Base-by-base conservation (phyloP, 1,140 invertebrate species). In the Drosophila asahinai region DNA sequence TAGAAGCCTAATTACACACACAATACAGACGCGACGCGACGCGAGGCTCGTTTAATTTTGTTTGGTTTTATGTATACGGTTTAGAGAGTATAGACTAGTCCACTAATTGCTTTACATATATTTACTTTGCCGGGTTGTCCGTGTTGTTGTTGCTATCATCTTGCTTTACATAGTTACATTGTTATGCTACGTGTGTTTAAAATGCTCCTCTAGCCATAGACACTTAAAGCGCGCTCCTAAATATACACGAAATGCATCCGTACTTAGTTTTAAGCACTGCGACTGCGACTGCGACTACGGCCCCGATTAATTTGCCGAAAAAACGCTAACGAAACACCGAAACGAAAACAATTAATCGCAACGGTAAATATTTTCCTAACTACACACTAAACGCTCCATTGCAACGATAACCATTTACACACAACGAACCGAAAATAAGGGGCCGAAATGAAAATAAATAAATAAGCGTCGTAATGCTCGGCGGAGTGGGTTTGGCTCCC, bases 31-130 rank as follows among this genome's bases (percentile, higher is more conserved):
- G 60, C 64, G 77, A 80, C 58, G 61, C 27, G 27, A 30, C 27
- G 27, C 27, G 27, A 30, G 0, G 27, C 68, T 59, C 78, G 47
- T 51, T 63, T 63, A 33, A 49, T 64, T 59, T 49, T 48, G 52
- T 61, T 5, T 82, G n/a, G 51, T 60, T 80, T 42, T 38, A 67
- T 40, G 54, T 70, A 78, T 38, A 43, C 58, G 45, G 54, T 76
- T 57, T 43, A 67, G 45, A 60, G 72, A 36, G 48, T 71, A 73
- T 73, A 73, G 71, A 73, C 81, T 89, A 83, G 43, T 52, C 77
- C 78, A 51, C 83, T 86, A 83, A 71, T 87, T 87, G 84, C 84
- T 87, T 87, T 87, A 87, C 84, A 87, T 59, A 38, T 87, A 87
- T 87, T 89, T 87, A 87, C 84, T 78, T 89, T 87, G 84, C 84